Base-by-base conservation (phyloP, 2,888 invertebrate genomes). In the Cephalotes varians region DNA sequence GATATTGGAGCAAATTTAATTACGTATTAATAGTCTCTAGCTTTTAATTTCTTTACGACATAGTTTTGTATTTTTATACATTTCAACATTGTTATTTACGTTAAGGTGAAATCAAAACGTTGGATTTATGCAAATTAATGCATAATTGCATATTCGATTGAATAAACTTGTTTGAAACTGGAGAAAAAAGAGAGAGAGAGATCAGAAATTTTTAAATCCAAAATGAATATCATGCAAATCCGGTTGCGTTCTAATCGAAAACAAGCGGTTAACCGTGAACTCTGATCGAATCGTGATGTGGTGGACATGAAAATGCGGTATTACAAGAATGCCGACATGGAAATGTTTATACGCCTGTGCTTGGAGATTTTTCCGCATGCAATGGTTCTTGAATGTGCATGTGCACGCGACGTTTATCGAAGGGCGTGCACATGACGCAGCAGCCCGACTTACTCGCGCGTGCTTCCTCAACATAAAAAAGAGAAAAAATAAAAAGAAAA, bases 391-490 rank as follows among this genome's bases (percentile, higher is more conserved):
- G 74, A 82, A 77, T 58, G 44, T 67, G 86, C 81, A 81, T 88
- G 83, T 88, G 82, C 85, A 37, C 67, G 82, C 71, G 84, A 88
- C 87, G 85, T 85, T 84, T 88, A 85, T 88, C 54, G 85, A 80
- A 83, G 54, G 37, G 74, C 65, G 81, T 88, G 88, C 73, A 51
- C 82, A 62, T 85, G 89, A 87, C 83, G 82, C 47, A 60, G 65
- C 60, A 60, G n/a, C 6, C 9, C 12, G 71, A 25, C 54, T 73
- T 72, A 84, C 47, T 37, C 69, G 31, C 58, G 69, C 40, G 40
- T 80, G 67, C 28, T 76, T 65, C 28, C 40, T 44, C 49, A 54
- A 40, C 5, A 40, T 1, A 15, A 44, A 69, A 81, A 56, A 65
- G 56, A 44, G 40, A 21, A 4, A 28, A 65, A 72, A 82, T 49